phyloP scores from a whole-genome alignment of 2,888 invertebrate species.

The Brassicogethes aeneus region DNA sequence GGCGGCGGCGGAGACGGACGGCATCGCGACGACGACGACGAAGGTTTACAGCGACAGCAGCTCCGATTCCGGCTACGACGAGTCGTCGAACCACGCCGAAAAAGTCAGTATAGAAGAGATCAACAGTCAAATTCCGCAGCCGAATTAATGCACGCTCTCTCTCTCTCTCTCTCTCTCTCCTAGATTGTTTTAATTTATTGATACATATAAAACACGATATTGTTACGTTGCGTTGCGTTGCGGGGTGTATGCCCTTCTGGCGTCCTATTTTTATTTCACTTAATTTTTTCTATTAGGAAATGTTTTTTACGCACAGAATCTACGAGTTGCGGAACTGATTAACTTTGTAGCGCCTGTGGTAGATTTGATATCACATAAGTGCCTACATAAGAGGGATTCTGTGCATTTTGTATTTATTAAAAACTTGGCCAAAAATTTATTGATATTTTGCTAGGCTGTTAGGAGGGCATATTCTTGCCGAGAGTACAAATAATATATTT shows the following conservation, averaged over 20 bases:
- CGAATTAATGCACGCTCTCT: conserved; percentile 34
- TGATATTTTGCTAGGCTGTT: too few relatives aligned
- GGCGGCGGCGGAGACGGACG: conserved; percentile 9
- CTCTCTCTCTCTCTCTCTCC: conserved; percentile 35
- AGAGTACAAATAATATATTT: conserved; percentile 29
- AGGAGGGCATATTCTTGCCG: conserved; percentile 23
- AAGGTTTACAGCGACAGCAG: conserved; percentile 55
- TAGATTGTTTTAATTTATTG: conserved; percentile 37
- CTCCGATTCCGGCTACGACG: conserved; percentile 66
- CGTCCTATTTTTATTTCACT: too few relatives aligned
- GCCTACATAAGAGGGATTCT: too few relatives aligned
- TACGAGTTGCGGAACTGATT: too few relatives aligned
- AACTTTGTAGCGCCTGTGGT: too few relatives aligned
- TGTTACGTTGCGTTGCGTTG: conserved; percentile 20
- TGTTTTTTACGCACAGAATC: too few relatives aligned
- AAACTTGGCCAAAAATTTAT: too few relatives aligned
- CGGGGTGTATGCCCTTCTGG: too few relatives aligned
- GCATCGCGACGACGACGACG: conserved; percentile 16
- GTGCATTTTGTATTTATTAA: too few relatives aligned
- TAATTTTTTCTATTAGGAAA: too few relatives aligned
- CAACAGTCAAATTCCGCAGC: conserved; percentile 22
- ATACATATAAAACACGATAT: conserved; percentile 17
- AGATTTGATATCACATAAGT: too few relatives aligned
- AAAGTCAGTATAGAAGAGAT: conserved; percentile 30
- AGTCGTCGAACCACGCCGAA: conserved; percentile 53